Percentiles rank a stretch among this genome's conserved stretches.
Evolutionary conservation across 1,140 invertebrate genomes (phyloP).

Genomic region (Theocolax elegans): DNA sequence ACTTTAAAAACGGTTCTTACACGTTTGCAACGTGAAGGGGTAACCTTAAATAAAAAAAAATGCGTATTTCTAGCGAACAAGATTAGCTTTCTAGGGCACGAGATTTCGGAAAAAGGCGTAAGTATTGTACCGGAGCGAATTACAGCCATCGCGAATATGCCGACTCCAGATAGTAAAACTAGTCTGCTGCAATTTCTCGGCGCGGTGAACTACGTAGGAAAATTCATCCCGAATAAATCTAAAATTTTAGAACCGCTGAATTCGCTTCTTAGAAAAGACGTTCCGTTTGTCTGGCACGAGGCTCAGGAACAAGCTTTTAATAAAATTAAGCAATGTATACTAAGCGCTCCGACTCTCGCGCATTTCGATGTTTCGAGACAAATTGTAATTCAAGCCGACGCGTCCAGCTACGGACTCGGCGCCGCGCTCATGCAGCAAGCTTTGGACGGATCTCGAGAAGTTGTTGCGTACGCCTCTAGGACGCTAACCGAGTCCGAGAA

Average conservation of each 20-base stretch:
- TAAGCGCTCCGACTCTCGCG: constrained; percentile 24
- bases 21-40: too few species aligned
- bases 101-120: too few species aligned
- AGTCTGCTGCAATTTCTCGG: constrained; percentile 53
- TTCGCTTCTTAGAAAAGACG: constrained; percentile 38
- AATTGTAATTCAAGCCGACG: constrained; percentile 42
- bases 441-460: too few species aligned
- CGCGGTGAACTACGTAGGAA: constrained; percentile 45
- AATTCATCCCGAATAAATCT: constrained; percentile 46
- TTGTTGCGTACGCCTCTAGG: too few species aligned
- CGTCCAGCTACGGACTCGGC: constrained; percentile 43
- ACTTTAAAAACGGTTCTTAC: too few species aligned
- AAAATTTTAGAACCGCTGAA: constrained; percentile 45
- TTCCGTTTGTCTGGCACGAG: constrained; percentile 39
- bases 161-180: constrained; percentile 54
- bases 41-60: too few species aligned
- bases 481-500: too few species aligned
- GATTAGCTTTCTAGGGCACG: too few species aligned
- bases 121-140: too few species aligned
- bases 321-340: constrained; percentile 26
- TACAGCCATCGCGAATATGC: too few species aligned
- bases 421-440: too few species aligned
- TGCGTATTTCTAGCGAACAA: too few species aligned
- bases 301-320: constrained; percentile 42
- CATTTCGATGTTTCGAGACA: constrained; percentile 37